A percentile compares a stretch with the other conserved stretches of the same genome.
These are phyloP conservation scores for Sebastes trivittatus DNA, from an alignment of 2,797 vertebrate genomes.

Conservation along the genomic window DNA sequence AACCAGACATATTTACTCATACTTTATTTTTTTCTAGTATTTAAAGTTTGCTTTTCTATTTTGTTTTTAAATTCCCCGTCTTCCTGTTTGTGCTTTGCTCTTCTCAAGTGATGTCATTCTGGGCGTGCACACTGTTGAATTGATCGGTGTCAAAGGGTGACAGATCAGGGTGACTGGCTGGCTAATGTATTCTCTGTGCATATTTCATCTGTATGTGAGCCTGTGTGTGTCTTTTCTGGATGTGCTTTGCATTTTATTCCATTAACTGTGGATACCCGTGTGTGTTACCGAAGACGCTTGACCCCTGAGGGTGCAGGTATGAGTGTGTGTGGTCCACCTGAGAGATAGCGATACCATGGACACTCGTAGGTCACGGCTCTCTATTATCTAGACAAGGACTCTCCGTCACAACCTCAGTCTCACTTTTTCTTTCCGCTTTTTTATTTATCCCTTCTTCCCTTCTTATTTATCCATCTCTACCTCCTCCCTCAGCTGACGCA, in stretches of 20 bases:
- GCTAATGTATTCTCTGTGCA: constrained; percentile 47
- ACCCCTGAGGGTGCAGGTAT: constrained; percentile 1
- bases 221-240: constrained; percentile 2
- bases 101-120: constrained; percentile 48
- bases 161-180: constrained; percentile 46
- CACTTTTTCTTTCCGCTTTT: constrained; percentile 47
- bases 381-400: constrained; percentile 55
- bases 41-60: too few relatives aligned
- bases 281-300: background rate
- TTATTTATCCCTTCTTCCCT: constrained; percentile 64
- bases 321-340: constrained; percentile 13
- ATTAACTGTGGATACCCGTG: background rate
- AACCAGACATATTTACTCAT: background rate
- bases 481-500: constrained; percentile 54
- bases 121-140: constrained; percentile 31
- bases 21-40: background rate
- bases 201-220: constrained; percentile 26
- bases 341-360: constrained; percentile 13
- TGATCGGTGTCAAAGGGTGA: constrained; percentile 49
- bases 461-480: constrained; percentile 70
- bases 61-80: background rate
- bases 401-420: constrained; percentile 53
- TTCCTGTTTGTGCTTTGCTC: constrained; percentile 30
- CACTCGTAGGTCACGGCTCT: constrained; percentile 43
- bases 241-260: background rate